These are phyloP conservation scores for Halesus radiatus DNA, from an alignment of 1,140 invertebrate species.

Conservation along the genomic window DNA sequence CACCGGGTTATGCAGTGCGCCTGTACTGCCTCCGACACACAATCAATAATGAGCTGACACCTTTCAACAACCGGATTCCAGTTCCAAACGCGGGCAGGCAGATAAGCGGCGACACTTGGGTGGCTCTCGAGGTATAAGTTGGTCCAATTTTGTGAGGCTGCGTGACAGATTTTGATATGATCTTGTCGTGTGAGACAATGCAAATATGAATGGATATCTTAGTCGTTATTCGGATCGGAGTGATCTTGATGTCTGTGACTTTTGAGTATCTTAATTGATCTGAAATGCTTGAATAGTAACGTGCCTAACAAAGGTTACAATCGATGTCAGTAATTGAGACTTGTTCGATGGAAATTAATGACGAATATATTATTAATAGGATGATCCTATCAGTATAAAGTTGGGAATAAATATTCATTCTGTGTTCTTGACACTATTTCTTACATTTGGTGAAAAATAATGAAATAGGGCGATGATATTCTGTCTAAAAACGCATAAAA, in stretches of 20 bases:
- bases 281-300: too few relatives aligned
- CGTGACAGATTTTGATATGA: conserved; percentile 7
- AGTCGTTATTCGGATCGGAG: not conserved
- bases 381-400: too few relatives aligned
- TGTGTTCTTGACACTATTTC: too few relatives aligned
- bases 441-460: too few relatives aligned
- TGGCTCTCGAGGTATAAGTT: not conserved
- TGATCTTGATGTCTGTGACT: not conserved
- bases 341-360: too few relatives aligned
- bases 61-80: conserved; percentile 27
- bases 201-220: conserved; percentile 3
- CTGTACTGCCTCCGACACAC: not conserved
- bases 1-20: not conserved
- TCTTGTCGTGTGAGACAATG: conserved; percentile 29
- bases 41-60: conserved; percentile 22
- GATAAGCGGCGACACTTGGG: conserved; percentile 12
- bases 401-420: too few relatives aligned
- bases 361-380: too few relatives aligned
- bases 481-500: too few relatives aligned
- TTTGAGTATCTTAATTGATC: not conserved
- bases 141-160: conserved; percentile 20
- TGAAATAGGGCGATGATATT: too few relatives aligned
- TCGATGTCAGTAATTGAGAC: too few relatives aligned
- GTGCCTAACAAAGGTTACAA: too few relatives aligned
- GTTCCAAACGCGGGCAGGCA: not conserved